Conservation (phyloP, 1,140 invertebrate genomes). For the Neodiprion lecontei region DNA sequence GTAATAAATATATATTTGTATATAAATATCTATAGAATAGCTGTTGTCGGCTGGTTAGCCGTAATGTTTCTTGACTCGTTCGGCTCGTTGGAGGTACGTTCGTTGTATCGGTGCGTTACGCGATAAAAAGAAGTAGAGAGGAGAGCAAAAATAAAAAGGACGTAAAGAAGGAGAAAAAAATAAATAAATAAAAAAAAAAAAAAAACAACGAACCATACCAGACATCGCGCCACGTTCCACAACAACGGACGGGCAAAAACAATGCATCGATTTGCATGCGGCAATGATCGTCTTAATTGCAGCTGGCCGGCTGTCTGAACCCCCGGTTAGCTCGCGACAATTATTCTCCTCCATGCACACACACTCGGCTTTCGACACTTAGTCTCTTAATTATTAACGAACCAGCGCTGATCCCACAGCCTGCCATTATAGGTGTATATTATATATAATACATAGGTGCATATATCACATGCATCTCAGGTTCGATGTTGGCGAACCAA, state of each 20-base stretch:
- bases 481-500: too few species aligned
- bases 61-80: not conserved
- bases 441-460: too few species aligned
- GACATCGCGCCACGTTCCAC: not conserved
- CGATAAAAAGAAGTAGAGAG: not conserved
- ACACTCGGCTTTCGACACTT: not conserved
- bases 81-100: not conserved
- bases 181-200: not conserved
- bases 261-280: slow-evolving; percentile 1
- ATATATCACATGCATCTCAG: too few species aligned
- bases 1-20: too few species aligned
- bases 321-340: not conserved
- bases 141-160: not conserved
- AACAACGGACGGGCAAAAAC: not conserved
- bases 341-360: not conserved
- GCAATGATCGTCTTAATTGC: slow-evolving; percentile 7
- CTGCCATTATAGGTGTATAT: too few species aligned
- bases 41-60: too few species aligned
- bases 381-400: too few species aligned
- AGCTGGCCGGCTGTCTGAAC: not conserved
- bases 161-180: not conserved
- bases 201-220: not conserved
- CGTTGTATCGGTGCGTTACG: not conserved
- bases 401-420: too few species aligned
- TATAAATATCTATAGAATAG: too few species aligned